Base-by-base conservation (phyloP, 2,888 invertebrate genomes). In the Poecilobothrus nobilitatus region DNA sequence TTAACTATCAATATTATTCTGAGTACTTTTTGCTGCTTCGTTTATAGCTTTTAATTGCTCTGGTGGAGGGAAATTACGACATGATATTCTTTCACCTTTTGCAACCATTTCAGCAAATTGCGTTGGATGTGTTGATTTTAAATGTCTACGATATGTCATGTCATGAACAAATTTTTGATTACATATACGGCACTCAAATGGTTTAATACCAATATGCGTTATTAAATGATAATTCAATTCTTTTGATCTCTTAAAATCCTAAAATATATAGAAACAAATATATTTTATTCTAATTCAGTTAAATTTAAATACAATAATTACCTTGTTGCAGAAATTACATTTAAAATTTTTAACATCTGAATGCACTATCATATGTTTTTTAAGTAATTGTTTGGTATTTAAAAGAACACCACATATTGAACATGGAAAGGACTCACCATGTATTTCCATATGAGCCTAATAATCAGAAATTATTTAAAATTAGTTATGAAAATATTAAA, bases 381-480 rank as follows among this genome's bases (percentile, higher is more conserved):
- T 77, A 3, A 84, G 76, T 0, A 84, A 84, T n/a, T 83, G 77
- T 6, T 82, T 77, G 2, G 84, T 84, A 66, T 83, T 83, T 4
- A 84, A 75, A 69, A 79, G 74, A 7, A 78, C 44, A 1, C 82
- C 82, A 71, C 84, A 84, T 41, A 80, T 76, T 1, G 78, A 77
- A 71, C 84, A 84, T 63, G 79, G 77, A 69, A 83, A 84, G 15
- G 80, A 80, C 63, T 78, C 78, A 2, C 77, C 78, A 72, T 84
- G 84, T 7, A 78, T 83, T 69, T 84, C 83, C 34, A 80, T 77
- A 71, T 84, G 84, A 8, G 81, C 80, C 76, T 79, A 67, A 5
- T 37, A 37, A 1, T 0, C 71, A 71, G 41, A 66, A 62, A 62
- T 7, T 62, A 7, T 15, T 15, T 27, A 33, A 15, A 18, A 22